phyloP scores from a whole-genome alignment of 2,888 invertebrate species.

The Euplagia quadripunctaria region DNA sequence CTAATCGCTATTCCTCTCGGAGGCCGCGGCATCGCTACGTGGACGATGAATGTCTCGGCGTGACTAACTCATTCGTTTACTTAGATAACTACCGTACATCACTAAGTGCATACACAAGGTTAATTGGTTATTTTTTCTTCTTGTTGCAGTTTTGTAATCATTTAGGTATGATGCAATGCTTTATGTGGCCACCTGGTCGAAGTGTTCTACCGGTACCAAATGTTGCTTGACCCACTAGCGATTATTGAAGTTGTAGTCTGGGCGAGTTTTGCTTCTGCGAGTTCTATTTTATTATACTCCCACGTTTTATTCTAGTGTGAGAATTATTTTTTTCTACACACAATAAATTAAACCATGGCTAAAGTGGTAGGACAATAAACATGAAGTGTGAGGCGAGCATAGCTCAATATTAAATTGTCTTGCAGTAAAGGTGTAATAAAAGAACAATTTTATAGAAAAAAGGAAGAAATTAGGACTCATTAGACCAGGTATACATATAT shows the following conservation, averaged over 20 bases:
- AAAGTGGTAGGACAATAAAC: too few species aligned
- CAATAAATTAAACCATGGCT: neutral
- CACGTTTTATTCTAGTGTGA: too few species aligned
- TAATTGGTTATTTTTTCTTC: constrained; percentile 10
- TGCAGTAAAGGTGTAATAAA: too few species aligned
- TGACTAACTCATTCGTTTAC: constrained; percentile 14
- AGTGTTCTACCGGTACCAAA: neutral
- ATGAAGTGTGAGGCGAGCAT: too few species aligned
- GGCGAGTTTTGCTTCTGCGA: neutral
- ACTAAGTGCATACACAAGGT: neutral
- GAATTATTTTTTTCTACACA: neutral
- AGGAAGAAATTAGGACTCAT: too few species aligned
- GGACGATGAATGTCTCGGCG: neutral
- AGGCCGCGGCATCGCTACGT: constrained; percentile 1
- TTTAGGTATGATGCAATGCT: constrained; percentile 1
- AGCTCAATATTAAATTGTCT: too few species aligned
- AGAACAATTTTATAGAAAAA: too few species aligned
- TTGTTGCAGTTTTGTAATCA: neutral
- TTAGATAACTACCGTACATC: constrained; percentile 2
- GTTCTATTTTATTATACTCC: too few species aligned
- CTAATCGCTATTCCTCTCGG: constrained; percentile 2
- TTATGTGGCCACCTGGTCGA: neutral
- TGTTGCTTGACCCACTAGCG: neutral
- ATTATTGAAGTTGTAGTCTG: neutral
- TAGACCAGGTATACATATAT: too few species aligned